A percentile compares a stretch with the other conserved stretches of the same genome.
phyloP scores from a whole-genome alignment of 2,113 vertebrate species.

The Perccottus glenii region DNA sequence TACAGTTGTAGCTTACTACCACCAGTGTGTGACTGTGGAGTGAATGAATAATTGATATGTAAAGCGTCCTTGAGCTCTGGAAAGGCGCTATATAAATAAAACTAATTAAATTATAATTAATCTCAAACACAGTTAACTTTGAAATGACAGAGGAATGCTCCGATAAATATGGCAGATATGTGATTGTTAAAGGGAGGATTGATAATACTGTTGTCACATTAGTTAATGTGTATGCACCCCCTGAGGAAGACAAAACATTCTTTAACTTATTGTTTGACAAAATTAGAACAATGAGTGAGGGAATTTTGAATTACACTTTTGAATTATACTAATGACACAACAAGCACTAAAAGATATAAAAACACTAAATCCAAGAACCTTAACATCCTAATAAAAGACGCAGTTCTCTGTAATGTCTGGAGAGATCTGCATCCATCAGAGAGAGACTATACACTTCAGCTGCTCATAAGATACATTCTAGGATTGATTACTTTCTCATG shows the following conservation, averaged over 20 bases:
- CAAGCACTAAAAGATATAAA: not conserved
- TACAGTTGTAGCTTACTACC: no score
- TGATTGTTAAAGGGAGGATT: slow-evolving; percentile 1
- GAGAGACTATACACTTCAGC: not conserved
- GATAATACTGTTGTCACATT: not conserved
- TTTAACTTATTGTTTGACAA: not conserved
- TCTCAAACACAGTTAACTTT: not conserved
- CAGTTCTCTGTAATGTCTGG: not conserved
- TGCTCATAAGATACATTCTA: not conserved
- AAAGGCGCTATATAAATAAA: no score
- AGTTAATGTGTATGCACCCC: not conserved
- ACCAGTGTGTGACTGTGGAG: no score
- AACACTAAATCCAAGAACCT: not conserved
- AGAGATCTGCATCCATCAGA: not conserved
- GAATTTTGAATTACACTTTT: not conserved
- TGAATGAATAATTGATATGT: no score
- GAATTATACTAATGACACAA: not conserved
- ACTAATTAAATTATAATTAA: no score
- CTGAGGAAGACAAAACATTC: not conserved
- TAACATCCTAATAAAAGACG: not conserved
- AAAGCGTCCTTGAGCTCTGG: no score
- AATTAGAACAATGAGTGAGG: not conserved
- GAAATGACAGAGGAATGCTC: not conserved
- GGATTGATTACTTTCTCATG: slow-evolving; percentile 1
- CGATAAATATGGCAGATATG: not conserved